Evolutionary conservation across 2,113 vertebrate genomes (phyloP).

Genomic region (Mesocricetus auratus): DNA sequence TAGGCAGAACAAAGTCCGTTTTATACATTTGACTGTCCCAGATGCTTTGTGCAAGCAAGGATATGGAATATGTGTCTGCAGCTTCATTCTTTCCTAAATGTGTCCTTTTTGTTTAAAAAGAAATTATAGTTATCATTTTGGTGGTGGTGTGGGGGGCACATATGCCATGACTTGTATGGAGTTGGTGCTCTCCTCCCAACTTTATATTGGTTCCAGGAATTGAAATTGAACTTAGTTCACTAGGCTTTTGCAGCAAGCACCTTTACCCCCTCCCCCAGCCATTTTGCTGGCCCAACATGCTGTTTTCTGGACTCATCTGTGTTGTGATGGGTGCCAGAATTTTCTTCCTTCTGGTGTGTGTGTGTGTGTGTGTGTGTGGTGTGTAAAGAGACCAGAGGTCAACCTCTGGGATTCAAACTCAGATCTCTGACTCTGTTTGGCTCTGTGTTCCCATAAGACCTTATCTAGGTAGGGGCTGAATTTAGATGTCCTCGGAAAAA

Average conservation of each 20-base stretch:
- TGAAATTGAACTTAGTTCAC: not conserved
- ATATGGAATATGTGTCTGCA: too few relatives aligned
- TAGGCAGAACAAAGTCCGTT: not conserved
- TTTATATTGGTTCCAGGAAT: not conserved
- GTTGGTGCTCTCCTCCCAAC: not conserved
- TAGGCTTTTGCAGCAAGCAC: not conserved
- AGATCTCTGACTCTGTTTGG: not conserved
- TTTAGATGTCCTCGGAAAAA: not conserved
- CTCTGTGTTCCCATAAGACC: not conserved
- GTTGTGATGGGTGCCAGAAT: not conserved
- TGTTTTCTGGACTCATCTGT: not conserved
- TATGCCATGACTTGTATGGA: not conserved
- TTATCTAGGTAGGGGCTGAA: not conserved
- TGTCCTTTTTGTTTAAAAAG: not conserved
- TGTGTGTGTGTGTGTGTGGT: not conserved
- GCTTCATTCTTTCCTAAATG: not conserved
- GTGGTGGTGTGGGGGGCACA: not conserved
- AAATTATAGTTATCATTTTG: not conserved
- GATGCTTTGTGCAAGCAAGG: not conserved
- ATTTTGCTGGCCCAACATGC: not conserved
- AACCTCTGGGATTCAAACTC: not conserved
- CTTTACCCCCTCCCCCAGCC: not conserved
- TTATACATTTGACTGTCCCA: not conserved
- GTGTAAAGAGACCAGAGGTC: not conserved
- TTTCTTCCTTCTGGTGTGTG: not conserved